Conservation (phyloP, 2,113 vertebrate species). For the Ochotona princeps region DNA sequence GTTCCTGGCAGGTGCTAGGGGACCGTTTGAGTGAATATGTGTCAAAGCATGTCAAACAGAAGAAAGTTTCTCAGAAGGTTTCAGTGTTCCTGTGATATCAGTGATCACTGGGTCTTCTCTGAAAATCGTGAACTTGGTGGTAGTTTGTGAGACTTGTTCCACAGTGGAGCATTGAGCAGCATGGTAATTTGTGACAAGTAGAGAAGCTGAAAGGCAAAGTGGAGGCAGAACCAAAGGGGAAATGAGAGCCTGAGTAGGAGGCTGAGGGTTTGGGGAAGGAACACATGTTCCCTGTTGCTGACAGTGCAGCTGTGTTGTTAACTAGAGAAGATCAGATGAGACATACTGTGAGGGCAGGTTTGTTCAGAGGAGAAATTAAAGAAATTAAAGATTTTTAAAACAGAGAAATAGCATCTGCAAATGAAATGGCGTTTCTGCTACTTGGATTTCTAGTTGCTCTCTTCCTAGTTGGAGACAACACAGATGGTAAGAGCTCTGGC, state of each 20-base stretch:
- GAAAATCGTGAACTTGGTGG: too few species aligned
- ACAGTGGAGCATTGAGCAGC: background rate
- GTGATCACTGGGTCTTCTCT: background rate
- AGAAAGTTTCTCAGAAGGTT: background rate
- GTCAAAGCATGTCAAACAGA: background rate
- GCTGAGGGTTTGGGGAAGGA: background rate
- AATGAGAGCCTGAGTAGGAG: background rate
- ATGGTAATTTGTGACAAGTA: background rate
- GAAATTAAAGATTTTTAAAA: conserved; percentile 21
- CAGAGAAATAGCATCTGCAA: conserved; percentile 17
- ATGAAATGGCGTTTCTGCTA: background rate
- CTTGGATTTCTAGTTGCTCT: background rate
- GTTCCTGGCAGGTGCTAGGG: background rate
- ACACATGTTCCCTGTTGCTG: background rate
- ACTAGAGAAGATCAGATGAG: background rate
- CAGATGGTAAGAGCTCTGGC: background rate
- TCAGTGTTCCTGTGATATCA: background rate
- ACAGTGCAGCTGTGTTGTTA: background rate
- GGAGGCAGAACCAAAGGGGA: background rate
- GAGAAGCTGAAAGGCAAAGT: background rate
- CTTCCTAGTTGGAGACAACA: background rate
- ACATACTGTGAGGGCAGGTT: background rate
- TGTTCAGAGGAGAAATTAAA: background rate
- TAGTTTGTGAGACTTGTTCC: background rate
- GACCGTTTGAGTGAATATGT: background rate